Percentiles rank a stretch among this genome's conserved stretches.
These are phyloP conservation scores for Lepidothrix coronata DNA, from an alignment of 2,113 vertebrate species.

Conservation along the genomic window DNA sequence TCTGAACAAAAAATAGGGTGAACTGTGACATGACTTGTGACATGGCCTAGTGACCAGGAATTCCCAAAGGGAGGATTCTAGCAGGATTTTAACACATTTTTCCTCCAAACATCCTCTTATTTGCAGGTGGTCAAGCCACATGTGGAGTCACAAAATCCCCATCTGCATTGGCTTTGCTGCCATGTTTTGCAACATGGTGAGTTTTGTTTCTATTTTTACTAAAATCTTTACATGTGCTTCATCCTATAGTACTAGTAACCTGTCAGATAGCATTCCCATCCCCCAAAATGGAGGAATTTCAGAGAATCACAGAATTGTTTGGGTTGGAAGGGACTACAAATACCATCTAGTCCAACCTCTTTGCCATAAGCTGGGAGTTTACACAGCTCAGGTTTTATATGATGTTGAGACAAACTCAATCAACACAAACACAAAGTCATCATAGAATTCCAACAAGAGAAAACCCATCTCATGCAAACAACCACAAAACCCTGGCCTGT, in stretches of 20 bases:
- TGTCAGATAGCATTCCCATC: neutral
- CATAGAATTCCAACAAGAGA: constrained; percentile 55
- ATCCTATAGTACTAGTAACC: neutral
- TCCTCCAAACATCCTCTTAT: neutral
- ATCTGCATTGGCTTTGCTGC: neutral
- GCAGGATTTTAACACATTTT: neutral
- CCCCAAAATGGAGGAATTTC: neutral
- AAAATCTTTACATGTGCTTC: neutral
- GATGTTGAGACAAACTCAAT: neutral
- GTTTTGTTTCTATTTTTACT: neutral
- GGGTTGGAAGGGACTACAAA: neutral
- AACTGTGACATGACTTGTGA: neutral
- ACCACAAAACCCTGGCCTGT: neutral
- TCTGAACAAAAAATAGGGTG: neutral
- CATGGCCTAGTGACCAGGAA: neutral
- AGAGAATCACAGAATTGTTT: neutral
- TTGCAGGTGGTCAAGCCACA: neutral
- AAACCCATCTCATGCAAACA: constrained; percentile 42
- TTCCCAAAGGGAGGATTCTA: neutral
- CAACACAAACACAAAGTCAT: constrained; percentile 14
- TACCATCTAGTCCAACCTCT: neutral
- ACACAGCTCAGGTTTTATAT: neutral
- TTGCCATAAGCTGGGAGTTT: neutral
- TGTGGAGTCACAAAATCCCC: neutral
- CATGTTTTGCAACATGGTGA: neutral